Evolutionary conservation across 2,888 invertebrate genomes (phyloP), one percentile per base, ranked within the genome.

Genomic region (Seira musarum): DNA sequence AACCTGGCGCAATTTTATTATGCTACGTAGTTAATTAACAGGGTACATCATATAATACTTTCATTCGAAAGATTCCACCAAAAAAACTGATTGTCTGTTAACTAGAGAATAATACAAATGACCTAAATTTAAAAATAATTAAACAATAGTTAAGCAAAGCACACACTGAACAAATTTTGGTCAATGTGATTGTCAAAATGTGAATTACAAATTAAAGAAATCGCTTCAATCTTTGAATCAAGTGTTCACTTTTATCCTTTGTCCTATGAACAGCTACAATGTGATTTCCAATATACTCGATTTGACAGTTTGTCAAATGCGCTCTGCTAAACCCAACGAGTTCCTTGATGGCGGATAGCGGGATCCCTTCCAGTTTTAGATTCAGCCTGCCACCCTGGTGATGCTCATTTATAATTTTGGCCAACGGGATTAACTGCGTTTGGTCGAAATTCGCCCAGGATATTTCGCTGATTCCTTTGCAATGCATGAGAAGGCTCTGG

Each of bases 361-460:
- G 81, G 13, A 86, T 81, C 6, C 75, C 71, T 13, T 85, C 85
- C 65, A 86, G 57, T 65, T 82, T 85, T 15, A 86, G 24, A 0
- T 68, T 63, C 5, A 76, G 30, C 35, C 76, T 61, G 19, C 69
- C 69, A 21, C 76, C 76, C 19, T 76, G 76, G 63, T 69, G 68
- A 69, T 77, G 72, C 30, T 84, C 83, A 80, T 82, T 82, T 3
- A 85, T 60, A n/a, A 82, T 80, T 10, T 82, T 80, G 30, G 80
- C 79, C 25, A 86, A 64, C 22, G 66, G 72, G 8, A 71, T 70
- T 69, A 85, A 80, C 81, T 86, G 85, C 57, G 21, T 66, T 1
- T 81, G 63, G 53, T 85, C 84, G 61, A 84, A 85, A 66, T 79
- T 81, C 24, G 83, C 75, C 85, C 85, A 86, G 5, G 85, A 86